Base-by-base conservation (phyloP, 2,797 vertebrate species). In the Lepus townsendii region DNA sequence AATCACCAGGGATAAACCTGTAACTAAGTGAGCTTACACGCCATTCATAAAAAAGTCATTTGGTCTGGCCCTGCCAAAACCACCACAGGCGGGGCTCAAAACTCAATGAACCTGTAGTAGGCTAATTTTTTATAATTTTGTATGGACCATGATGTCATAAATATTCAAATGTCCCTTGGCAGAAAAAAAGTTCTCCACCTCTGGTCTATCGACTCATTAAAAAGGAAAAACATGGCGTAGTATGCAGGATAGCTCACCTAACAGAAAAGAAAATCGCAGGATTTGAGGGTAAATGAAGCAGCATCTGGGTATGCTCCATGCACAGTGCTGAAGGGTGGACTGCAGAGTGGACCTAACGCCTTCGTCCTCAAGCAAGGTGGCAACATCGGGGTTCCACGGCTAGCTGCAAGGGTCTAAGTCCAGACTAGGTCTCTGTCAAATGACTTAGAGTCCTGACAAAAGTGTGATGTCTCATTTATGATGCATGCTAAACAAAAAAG, bases 391-490 rank as follows among this genome's bases (percentile, higher is more conserved):
- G 62, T 54, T 20, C 20, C 32, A 50, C 77, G 69, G 32, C 9
- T 73, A 91, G 32, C 26, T 16, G 12, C 84, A 66, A 78, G 68
- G 42, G 30, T 77, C 62, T 88, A 88, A 71, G 82, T 30, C 0
- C 50, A 84, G 14, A 24, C 26, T 66, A 76, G 54, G 26, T 88
- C 16, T 85, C 32, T 77, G 20, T 26, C 82, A 89, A 85, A 93
- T 83, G 52, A 89, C 35, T 75, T 76, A 79, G 24, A 30, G 68
- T 95, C 75, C 76, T 71, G 26, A 93, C 42, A 65, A 32, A 93
- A 80, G n/a, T 14, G 13, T 68, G 16, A 35, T 6, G 50, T 62
- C 76, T 90, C 69, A 63, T 80, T 90, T 12, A 83, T 52, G 78
- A 0, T 52, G n/a, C 42, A 86, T 16, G n/a, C 8, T 79, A 90